Percentiles rank a stretch among this genome's conserved stretches.
These are phyloP conservation scores for Hephaestus fuliginosus DNA, from an alignment of 2,797 vertebrate genomes.

Conservation along the genomic window DNA sequence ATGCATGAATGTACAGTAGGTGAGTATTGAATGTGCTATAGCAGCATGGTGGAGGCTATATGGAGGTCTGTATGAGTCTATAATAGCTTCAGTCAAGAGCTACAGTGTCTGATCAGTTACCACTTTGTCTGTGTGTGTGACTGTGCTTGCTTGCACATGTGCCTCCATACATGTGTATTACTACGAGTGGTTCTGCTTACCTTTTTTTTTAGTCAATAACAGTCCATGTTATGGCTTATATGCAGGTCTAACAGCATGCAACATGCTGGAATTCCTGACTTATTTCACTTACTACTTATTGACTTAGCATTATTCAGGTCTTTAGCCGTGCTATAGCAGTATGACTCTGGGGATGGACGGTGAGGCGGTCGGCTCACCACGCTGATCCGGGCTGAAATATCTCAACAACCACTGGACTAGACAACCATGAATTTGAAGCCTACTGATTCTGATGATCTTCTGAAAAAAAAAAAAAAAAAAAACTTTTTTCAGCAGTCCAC, in stretches of 20 bases:
- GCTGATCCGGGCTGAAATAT: background rate
- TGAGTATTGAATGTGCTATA: constrained; percentile 10
- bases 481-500: background rate
- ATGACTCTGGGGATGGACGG: background rate
- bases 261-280: background rate
- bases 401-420: constrained; percentile 7
- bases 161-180: background rate
- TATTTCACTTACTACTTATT: background rate
- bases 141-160: background rate
- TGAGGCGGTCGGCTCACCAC: background rate
- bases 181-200: background rate
- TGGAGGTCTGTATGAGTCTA: constrained; percentile 10
- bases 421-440: constrained; percentile 28
- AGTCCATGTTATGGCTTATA: background rate
- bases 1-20: constrained; percentile 2
- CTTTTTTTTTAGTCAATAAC: too few species aligned
- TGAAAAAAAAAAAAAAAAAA: background rate
- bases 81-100: background rate
- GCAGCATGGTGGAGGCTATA: background rate
- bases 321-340: background rate
- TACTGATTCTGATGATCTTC: constrained; percentile 16
- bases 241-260: background rate
- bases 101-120: background rate
- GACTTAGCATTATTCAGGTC: background rate
- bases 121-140: background rate